Evolutionary conservation across 2,113 vertebrate species (phyloP).

Genomic region (Zootoca vivipara): DNA sequence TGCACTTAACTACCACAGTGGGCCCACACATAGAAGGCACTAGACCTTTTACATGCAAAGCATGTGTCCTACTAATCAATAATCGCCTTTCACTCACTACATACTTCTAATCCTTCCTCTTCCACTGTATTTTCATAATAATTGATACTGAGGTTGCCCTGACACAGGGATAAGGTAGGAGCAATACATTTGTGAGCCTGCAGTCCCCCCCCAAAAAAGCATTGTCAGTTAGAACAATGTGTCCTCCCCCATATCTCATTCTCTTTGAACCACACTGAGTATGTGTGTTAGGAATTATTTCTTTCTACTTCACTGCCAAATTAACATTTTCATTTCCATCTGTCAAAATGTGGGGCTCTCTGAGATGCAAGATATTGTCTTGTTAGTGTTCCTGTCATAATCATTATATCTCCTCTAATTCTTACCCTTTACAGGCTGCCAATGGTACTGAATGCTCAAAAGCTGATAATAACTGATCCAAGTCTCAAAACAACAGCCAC

Average conservation of each 20-base stretch:
- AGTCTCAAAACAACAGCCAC: background rate
- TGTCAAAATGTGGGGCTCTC: conserved; percentile 31
- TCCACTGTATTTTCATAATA: background rate
- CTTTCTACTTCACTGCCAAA: conserved; percentile 4
- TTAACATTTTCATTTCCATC: conserved; percentile 38
- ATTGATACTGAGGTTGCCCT: no score
- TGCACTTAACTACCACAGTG: background rate
- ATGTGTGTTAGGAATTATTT: conserved; percentile 13
- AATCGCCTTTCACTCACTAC: background rate
- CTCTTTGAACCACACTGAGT: background rate
- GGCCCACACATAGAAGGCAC: background rate
- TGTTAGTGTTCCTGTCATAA: conserved; percentile 34
- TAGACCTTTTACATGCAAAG: background rate
- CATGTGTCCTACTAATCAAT: background rate
- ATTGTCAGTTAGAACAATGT: background rate
- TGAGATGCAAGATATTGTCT: conserved; percentile 45
- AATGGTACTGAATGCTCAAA: conserved; percentile 26
- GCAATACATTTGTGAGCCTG: background rate
- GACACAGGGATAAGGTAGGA: background rate
- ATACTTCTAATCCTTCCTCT: background rate
- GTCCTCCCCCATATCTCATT: background rate
- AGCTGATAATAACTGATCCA: conserved; percentile 3
- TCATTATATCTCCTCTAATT: conserved; percentile 18
- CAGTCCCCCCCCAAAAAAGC: background rate
- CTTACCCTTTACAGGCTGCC: conserved; percentile 23